phyloP scores from a whole-genome alignment of 2,113 vertebrate genomes.

The Gambusia affinis region DNA sequence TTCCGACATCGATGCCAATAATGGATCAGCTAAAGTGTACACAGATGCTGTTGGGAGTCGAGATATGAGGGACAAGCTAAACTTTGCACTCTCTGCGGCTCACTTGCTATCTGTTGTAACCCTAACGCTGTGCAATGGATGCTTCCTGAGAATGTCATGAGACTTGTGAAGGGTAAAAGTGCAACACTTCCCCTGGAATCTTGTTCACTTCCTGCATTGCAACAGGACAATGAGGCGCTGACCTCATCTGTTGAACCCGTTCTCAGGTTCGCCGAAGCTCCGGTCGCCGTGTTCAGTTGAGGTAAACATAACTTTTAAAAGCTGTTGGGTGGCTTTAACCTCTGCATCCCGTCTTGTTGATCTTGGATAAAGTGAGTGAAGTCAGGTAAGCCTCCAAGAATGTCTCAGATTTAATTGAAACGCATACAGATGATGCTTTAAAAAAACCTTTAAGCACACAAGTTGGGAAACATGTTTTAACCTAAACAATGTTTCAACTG shows the following conservation, averaged over 20 bases:
- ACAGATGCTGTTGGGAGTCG: slow-evolving; percentile 22
- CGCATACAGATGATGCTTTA: not conserved
- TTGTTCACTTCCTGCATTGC: slow-evolving; percentile 48
- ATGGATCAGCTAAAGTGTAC: not conserved
- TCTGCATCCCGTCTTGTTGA: slow-evolving; percentile 11
- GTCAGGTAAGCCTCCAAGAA: slow-evolving; percentile 1
- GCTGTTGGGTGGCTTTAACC: slow-evolving; percentile 18
- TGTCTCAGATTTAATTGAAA: not conserved
- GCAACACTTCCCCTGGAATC: slow-evolving; percentile 38
- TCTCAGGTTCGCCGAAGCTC: not conserved
- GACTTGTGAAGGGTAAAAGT: slow-evolving; percentile 23
- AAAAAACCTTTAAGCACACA: not conserved
- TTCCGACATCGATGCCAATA: not conserved
- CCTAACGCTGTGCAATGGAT: slow-evolving; percentile 11
- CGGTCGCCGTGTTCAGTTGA: not conserved
- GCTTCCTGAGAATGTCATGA: slow-evolving; percentile 65
- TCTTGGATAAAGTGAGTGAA: slow-evolving; percentile 13
- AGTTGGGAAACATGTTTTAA: not conserved
- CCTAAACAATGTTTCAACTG: not conserved
- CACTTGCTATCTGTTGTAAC: slow-evolving; percentile 35
- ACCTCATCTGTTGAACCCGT: slow-evolving; percentile 7
- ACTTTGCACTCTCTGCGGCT: slow-evolving; percentile 18
- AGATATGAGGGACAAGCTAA: slow-evolving; percentile 6
- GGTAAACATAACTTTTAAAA: slow-evolving; percentile 3
- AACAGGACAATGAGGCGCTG: slow-evolving; percentile 13